A percentile compares a stretch with the other conserved stretches of the same genome.
phyloP scores from a whole-genome alignment of 2,113 vertebrate species.

The Ginglymostoma cirratum region DNA sequence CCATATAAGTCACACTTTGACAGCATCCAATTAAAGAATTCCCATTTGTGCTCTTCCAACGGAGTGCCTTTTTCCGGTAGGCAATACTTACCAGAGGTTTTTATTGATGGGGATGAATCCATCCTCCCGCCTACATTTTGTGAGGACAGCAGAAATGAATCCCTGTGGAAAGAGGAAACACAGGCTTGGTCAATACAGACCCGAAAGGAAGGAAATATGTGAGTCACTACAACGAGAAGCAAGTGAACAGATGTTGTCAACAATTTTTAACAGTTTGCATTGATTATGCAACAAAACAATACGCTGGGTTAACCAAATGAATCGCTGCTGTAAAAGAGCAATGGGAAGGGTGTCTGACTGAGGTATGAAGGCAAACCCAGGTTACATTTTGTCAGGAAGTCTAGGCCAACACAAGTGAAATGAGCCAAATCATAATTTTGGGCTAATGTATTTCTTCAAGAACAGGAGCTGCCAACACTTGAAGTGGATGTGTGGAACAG shows the following conservation, averaged over 20 bases:
- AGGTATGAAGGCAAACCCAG: background rate
- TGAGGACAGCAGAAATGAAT: conserved; percentile 58
- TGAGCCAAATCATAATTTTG: too few relatives aligned
- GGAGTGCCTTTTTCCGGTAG: conserved; percentile 59
- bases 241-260: conserved; percentile 49
- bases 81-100: conserved; percentile 63
- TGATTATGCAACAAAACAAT: conserved; percentile 30
- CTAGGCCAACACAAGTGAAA: background rate
- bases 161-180: conserved; percentile 54
- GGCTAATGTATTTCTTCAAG: background rate
- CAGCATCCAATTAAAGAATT: conserved; percentile 8
- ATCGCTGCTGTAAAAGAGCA: background rate
- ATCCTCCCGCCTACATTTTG: conserved; percentile 58
- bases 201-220: conserved; percentile 40
- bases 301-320: background rate
- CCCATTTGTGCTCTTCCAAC: conserved; percentile 57
- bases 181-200: conserved; percentile 58
- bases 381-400: background rate
- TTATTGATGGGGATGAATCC: conserved; percentile 68
- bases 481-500: background rate
- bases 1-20: conserved; percentile 1
- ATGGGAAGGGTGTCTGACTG: background rate
- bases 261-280: conserved; percentile 40
- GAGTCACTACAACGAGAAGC: conserved; percentile 46
- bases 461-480: background rate